phyloP scores from a whole-genome alignment of 2,113 vertebrate species.

The Crocuta crocuta region DNA sequence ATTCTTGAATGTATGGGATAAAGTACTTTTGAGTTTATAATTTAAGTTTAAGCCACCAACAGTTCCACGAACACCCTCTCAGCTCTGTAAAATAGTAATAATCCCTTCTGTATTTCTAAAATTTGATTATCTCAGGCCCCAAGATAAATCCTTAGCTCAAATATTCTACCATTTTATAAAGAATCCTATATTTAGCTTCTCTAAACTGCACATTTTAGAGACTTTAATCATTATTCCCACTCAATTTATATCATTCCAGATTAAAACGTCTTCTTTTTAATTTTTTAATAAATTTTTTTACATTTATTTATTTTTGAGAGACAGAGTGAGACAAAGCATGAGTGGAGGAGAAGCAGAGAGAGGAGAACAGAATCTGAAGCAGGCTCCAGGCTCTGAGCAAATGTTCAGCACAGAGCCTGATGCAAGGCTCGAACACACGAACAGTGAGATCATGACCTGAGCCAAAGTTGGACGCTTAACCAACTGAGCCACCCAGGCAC shows the following conservation, averaged over 20 bases:
- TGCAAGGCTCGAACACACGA: too few species aligned
- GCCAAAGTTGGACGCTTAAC: too few species aligned
- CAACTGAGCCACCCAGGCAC: too few species aligned
- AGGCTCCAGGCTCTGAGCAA: too few species aligned
- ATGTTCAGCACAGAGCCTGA: too few species aligned
- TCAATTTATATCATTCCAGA: background rate
- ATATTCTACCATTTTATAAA: background rate
- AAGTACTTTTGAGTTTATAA: conserved; percentile 14
- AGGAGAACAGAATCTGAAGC: too few species aligned
- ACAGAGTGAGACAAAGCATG: too few species aligned
- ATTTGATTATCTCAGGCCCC: background rate
- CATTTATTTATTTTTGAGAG: too few species aligned
- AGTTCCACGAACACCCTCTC: background rate
- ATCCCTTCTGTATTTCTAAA: background rate
- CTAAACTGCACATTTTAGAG: background rate
- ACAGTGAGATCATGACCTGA: too few species aligned
- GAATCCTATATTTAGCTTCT: background rate
- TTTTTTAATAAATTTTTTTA: too few species aligned
- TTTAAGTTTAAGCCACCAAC: background rate
- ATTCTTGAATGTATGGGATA: background rate
- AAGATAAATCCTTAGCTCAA: background rate
- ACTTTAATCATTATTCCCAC: background rate
- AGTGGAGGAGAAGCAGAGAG: too few species aligned
- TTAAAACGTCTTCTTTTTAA: conserved; percentile 25
- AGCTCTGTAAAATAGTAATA: background rate